A percentile compares a stretch with the other conserved stretches of the same genome.
These are phyloP conservation scores for Heterochromis multidens DNA, from an alignment of 2,113 vertebrate genomes.

Conservation along the genomic window DNA sequence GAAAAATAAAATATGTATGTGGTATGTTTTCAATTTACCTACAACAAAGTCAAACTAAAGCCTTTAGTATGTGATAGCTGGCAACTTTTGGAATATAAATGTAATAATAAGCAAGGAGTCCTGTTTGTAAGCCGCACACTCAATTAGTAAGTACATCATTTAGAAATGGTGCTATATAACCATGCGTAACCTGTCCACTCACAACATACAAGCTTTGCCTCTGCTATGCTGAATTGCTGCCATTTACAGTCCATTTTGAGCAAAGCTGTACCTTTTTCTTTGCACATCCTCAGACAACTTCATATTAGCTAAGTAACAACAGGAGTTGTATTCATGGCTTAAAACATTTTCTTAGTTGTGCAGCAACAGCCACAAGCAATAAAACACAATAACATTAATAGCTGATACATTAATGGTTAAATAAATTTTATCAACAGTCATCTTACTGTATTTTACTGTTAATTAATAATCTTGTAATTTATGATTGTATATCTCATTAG, in stretches of 20 bases:
- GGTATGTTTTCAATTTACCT: slow-evolving; percentile 53
- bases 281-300: background rate
- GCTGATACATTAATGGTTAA: background rate
- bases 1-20: slow-evolving; percentile 2
- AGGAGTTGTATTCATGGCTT: background rate
- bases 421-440: background rate
- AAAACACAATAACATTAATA: background rate
- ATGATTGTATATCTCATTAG: background rate
- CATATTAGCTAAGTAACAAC: background rate
- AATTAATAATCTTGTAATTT: background rate
- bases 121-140: slow-evolving; percentile 1
- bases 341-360: background rate
- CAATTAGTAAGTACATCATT: slow-evolving; percentile 31
- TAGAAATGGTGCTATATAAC: slow-evolving; percentile 11
- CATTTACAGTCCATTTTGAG: background rate
- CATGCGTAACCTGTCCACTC: background rate
- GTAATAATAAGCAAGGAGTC: background rate
- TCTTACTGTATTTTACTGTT: background rate
- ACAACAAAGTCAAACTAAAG: slow-evolving; percentile 17
- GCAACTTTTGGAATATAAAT: slow-evolving; percentile 9
- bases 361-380: background rate
- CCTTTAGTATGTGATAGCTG: slow-evolving; percentile 37
- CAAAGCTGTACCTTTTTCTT: background rate
- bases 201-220: slow-evolving; percentile 3
- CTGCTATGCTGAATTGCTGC: background rate